These are phyloP conservation scores for Polyommatus icarus DNA, from an alignment of 2,888 invertebrate species.

Conservation along the genomic window DNA sequence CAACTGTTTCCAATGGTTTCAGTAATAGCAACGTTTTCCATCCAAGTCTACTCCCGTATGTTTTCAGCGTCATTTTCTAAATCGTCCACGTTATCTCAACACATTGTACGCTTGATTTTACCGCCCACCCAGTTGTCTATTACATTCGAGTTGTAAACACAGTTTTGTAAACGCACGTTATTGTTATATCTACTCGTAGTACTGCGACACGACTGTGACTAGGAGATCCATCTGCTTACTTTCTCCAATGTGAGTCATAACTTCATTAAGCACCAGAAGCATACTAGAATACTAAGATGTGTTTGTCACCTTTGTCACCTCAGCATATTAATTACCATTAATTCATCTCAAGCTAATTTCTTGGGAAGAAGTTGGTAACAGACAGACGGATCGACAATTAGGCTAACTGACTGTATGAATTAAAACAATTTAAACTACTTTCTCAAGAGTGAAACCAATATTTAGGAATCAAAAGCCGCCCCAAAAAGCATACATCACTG, in stretches of 20 bases:
- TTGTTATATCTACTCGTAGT: neutral
- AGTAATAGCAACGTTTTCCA: neutral
- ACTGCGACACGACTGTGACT: no score
- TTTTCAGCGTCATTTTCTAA: constrained; percentile 41
- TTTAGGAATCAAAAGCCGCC: neutral
- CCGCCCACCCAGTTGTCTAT: constrained; percentile 30
- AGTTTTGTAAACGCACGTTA: neutral
- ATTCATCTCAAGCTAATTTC: neutral
- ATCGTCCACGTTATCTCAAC: constrained; percentile 46
- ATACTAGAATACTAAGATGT: no score
- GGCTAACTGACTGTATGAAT: neutral
- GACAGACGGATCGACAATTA: neutral
- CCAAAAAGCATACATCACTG: constrained; percentile 14
- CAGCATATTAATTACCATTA: no score
- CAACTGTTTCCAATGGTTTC: neutral
- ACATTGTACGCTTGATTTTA: constrained; percentile 38
- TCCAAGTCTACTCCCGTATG: constrained; percentile 33
- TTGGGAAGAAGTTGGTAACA: neutral
- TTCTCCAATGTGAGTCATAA: neutral
- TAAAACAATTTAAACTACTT: neutral
- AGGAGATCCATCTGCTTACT: neutral
- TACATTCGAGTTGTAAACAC: constrained; percentile 6
- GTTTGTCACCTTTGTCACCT: no score
- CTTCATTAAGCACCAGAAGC: no score
- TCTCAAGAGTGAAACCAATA: neutral